A percentile compares a stretch with the other conserved stretches of the same genome.
These are phyloP conservation scores for Anadara kagoshimensis DNA, from an alignment of 1,140 invertebrate species.

Conservation along the genomic window DNA sequence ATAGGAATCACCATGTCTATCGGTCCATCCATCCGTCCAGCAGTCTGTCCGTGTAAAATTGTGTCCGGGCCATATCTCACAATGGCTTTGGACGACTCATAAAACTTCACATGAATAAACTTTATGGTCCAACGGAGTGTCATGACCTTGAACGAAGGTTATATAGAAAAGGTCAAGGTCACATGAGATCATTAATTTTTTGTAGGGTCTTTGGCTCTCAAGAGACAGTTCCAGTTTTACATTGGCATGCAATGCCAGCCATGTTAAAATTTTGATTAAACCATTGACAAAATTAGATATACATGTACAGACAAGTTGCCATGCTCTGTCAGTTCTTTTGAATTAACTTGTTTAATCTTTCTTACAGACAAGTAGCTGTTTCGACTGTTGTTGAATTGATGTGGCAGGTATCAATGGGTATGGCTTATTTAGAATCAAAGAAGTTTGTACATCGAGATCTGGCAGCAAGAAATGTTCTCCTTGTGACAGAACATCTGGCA, in stretches of 20 bases:
- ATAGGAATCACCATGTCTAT: background rate
- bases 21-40: background rate
- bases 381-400: slow-evolving; percentile 52
- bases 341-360: background rate
- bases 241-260: no score
- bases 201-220: no score
- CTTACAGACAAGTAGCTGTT: slow-evolving; percentile 39
- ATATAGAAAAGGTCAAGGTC: no score
- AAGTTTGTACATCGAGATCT: slow-evolving; percentile 88
- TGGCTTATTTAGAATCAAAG: slow-evolving; percentile 91
- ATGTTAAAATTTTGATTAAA: no score
- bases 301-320: background rate
- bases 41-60: background rate
- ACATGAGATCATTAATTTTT: no score
- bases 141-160: no score
- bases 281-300: background rate
- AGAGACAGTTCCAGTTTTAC: no score
- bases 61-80: no score
- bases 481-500: slow-evolving; percentile 82
- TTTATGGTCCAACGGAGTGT: no score
- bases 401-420: slow-evolving; percentile 79
- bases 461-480: slow-evolving; percentile 92
- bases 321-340: background rate
- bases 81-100: no score
- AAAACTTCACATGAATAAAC: no score